Base-by-base conservation (phyloP, 2,797 vertebrate species). In the Sebastolobus altivelis region DNA sequence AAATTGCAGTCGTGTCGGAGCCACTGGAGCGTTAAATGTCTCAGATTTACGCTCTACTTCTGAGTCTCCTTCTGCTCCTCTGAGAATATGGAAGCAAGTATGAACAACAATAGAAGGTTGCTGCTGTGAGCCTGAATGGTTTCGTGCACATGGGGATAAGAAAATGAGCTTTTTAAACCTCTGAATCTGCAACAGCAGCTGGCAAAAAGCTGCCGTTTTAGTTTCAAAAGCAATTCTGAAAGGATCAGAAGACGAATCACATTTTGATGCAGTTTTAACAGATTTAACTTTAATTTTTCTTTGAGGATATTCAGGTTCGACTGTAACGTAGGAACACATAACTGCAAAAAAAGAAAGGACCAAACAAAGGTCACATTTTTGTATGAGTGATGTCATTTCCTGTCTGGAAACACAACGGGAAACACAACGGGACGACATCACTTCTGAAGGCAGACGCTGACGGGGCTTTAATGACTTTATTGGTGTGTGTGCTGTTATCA, bases 331-430 rank as follows among this genome's bases (percentile, higher is more conserved):
- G 54, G 33, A 22, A 29, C 56, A 49, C 18, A 2, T 6, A 31
- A 72, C 11, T 25, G 27, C 22, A 61, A 52, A 60, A 46, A 22
- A 58, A 60, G 38, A 22, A 58, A 66, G 14, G 46, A 72, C 7
- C 54, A 79, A 81, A 78, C 59, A 82, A 71, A 79, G 49, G 71
- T 25, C 72, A 75, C 35, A 35, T 31, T 43, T 63, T 49, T 75
- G 29, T 37, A 46, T 6, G 10, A 78, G 20, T 65, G 40, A 86
- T 72, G 80, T 88, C 27, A 87, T 75, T 87, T 91, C 72, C 83
- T 84, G 65, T 79, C 18, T 70, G 86, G 71, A 89, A 92, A 88
- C 62, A 60, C 68, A 40, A 56, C 16, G 25, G 68, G 63, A 80
- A 87, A 52, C 62, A 37, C 40, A 72, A 27, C 7, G 59, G 67